phyloP scores from a whole-genome alignment of 2,888 invertebrate genomes.

The Abscondita cerata region DNA sequence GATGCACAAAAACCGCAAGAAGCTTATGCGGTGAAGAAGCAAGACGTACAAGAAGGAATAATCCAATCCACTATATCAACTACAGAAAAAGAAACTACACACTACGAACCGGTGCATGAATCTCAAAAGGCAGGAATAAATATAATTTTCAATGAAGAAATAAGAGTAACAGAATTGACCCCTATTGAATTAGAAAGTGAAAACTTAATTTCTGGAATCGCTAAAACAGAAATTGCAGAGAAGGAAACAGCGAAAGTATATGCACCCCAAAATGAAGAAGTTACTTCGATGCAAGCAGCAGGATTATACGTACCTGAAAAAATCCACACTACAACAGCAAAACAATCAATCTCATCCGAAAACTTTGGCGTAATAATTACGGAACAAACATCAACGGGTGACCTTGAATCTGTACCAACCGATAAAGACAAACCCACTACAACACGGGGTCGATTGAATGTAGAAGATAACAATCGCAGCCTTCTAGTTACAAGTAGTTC shows the following conservation, averaged over 20 bases:
- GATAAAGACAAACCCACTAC: conserved; percentile 56
- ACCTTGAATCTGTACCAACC: conserved; percentile 58
- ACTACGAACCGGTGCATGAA: conserved; percentile 37
- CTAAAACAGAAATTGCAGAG: conserved; percentile 59
- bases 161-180: conserved; percentile 56
- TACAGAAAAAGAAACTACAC: conserved; percentile 49
- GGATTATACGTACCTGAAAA: conserved; percentile 40
- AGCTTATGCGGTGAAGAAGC: conserved; percentile 43
- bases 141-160: conserved; percentile 46
- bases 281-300: conserved; percentile 45
- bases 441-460: conserved; percentile 57
- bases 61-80: conserved; percentile 46
- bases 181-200: conserved; percentile 53
- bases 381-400: conserved; percentile 59
- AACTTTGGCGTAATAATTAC: conserved; percentile 61
- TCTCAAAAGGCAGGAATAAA: conserved; percentile 31
- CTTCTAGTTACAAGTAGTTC: conserved; percentile 58
- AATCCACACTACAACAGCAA: conserved; percentile 47
- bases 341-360: conserved; percentile 44
- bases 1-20: conserved; percentile 45
- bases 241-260: conserved; percentile 58
- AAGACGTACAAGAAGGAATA: conserved; percentile 47
- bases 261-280: conserved; percentile 58
- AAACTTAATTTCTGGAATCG: conserved; percentile 56
- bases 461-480: conserved; percentile 55